Evolutionary conservation across 2,797 vertebrate species (phyloP).

Genomic region (Hafferia zeledoni): DNA sequence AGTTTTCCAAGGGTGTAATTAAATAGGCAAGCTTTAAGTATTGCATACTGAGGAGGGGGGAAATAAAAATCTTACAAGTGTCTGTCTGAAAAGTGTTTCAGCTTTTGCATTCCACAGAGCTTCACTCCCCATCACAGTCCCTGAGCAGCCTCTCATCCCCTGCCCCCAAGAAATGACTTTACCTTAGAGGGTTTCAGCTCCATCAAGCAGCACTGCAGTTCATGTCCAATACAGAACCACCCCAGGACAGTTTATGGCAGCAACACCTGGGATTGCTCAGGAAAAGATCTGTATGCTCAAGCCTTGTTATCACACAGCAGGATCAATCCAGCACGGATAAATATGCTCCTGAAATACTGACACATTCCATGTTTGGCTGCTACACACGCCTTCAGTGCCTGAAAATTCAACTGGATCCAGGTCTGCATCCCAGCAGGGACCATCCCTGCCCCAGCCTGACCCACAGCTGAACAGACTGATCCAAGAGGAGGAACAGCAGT

Average conservation of each 20-base stretch:
- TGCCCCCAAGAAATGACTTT: accelerated
- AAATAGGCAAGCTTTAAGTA: neutral
- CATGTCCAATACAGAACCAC: neutral
- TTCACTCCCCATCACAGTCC: neutral
- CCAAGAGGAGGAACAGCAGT: neutral
- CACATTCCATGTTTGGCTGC: neutral
- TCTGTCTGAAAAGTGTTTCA: neutral
- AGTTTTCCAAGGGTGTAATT: neutral
- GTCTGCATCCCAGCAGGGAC: neutral
- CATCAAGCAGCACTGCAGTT: neutral
- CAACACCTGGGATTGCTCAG: neutral
- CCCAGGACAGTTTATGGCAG: neutral
- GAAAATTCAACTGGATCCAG: neutral
- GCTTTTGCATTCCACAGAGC: neutral
- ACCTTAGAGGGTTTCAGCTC: neutral
- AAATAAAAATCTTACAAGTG: neutral
- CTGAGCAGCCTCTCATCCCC: neutral
- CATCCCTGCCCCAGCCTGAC: neutral
- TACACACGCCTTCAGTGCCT: neutral
- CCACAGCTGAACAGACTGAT: neutral
- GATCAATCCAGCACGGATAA: neutral
- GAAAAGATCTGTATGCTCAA: neutral
- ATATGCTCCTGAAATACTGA: neutral
- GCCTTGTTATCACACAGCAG: neutral
- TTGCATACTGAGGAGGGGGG: neutral